Evolutionary conservation across 2,797 vertebrate genomes (phyloP).

Genomic region (Esox masquinongy): DNA sequence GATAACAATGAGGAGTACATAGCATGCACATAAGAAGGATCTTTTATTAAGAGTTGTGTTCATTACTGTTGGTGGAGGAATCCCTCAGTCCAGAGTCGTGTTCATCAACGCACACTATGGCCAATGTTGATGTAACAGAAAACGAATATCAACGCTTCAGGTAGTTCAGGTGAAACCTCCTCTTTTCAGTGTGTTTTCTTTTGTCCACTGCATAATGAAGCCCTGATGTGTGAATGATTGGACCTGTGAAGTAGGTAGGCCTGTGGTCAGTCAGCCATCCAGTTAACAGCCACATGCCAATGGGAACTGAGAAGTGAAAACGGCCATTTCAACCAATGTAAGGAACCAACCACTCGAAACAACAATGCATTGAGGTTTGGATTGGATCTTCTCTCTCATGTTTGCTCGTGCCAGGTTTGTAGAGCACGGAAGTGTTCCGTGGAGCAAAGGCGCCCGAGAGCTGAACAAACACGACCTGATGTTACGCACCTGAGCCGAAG

Average conservation of each 20-base stretch:
- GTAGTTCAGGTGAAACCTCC: neutral
- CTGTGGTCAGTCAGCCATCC: neutral
- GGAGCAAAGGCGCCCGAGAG: slow-evolving; percentile 22
- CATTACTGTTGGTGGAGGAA: too few species aligned
- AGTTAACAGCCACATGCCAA: slow-evolving; percentile 23
- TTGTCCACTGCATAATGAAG: neutral
- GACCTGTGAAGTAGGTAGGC: neutral
- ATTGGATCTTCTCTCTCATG: slow-evolving; percentile 13
- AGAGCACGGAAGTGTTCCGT: neutral
- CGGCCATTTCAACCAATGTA: slow-evolving; percentile 5
- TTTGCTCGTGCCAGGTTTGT: too few species aligned
- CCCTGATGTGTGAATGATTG: neutral
- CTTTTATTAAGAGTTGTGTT: too few species aligned
- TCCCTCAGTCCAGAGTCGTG: neutral
- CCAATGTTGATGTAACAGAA: too few species aligned
- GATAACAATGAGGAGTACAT: too few species aligned
- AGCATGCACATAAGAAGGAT: too few species aligned
- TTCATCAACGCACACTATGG: neutral
- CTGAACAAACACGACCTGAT: slow-evolving; percentile 4
- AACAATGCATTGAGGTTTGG: slow-evolving; percentile 21
- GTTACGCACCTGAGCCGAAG: neutral
- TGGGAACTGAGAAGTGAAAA: slow-evolving; percentile 23
- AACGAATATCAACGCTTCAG: too few species aligned
- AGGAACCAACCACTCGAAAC: slow-evolving; percentile 27
- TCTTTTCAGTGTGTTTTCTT: neutral